These are phyloP conservation scores for Drosophila kanapiae DNA, from an alignment of 1,140 invertebrate species.

Conservation along the genomic window DNA sequence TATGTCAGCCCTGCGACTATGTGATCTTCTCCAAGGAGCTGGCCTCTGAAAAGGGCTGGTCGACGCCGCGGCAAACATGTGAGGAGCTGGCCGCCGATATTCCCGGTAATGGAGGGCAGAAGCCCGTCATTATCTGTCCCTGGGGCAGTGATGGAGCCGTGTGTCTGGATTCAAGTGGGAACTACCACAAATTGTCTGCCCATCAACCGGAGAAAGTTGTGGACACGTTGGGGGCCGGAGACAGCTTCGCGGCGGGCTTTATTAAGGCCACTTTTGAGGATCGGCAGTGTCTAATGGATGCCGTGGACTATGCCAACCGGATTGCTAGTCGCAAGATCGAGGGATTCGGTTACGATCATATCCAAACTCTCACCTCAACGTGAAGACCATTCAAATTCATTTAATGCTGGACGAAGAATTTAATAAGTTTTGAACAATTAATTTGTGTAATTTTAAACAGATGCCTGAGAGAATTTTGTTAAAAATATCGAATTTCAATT, in stretches of 20 bases:
- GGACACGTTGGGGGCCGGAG: conserved; percentile 90
- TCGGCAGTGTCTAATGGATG: conserved; percentile 33
- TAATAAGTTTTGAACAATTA: background rate
- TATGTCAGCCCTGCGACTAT: conserved; percentile 87
- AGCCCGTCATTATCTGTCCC: conserved; percentile 87
- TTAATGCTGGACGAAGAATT: background rate
- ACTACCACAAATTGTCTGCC: conserved; percentile 86
- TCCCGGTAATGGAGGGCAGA: background rate
- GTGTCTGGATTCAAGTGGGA: conserved; percentile 85
- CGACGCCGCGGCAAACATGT: conserved; percentile 42
- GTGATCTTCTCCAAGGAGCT: conserved; percentile 88
- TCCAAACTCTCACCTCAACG: background rate
- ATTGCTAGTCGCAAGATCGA: conserved; percentile 89
- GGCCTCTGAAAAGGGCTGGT: conserved; percentile 53
- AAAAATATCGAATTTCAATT: background rate
- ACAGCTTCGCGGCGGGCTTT: conserved; percentile 88
- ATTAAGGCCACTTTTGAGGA: conserved; percentile 85
- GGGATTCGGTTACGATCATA: conserved; percentile 85
- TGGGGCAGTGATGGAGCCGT: conserved; percentile 90
- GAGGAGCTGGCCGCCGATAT: conserved; percentile 14
- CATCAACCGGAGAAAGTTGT: conserved; percentile 86
- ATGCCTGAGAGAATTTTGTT: background rate
- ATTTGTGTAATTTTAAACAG: too few species aligned
- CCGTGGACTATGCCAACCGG: conserved; percentile 87
- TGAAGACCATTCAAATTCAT: background rate